phyloP scores from a whole-genome alignment of 2,113 vertebrate species.

The Passer domesticus region DNA sequence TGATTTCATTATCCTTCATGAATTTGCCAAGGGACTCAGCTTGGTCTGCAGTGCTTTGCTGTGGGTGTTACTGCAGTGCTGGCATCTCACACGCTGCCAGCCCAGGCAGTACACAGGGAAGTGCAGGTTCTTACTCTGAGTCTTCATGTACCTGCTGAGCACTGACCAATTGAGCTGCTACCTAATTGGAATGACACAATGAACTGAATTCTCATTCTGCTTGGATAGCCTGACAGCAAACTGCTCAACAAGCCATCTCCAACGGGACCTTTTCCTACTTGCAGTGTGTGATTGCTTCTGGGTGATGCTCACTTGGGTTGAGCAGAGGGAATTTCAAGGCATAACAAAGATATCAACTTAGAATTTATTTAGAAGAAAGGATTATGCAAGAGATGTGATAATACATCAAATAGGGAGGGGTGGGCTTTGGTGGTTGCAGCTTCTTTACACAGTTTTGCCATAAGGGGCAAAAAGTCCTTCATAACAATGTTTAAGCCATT shows the following conservation, averaged over 20 bases:
- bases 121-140: background rate
- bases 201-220: background rate
- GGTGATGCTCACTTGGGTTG: background rate
- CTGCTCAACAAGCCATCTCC: background rate
- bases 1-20: slow-evolving; percentile 37
- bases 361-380: background rate
- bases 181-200: background rate
- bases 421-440: background rate
- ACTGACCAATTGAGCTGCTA: background rate
- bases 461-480: background rate
- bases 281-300: background rate
- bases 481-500: background rate
- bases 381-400: background rate
- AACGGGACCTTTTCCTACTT: background rate
- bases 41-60: background rate
- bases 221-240: background rate
- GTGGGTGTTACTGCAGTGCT: background rate
- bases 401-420: background rate
- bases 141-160: background rate
- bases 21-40: slow-evolving; percentile 26
- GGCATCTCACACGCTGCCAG: background rate
- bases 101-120: background rate
- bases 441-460: background rate
- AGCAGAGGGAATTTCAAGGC: background rate
- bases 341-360: background rate